Evolutionary conservation across 2,797 vertebrate genomes (phyloP), one percentile per base, ranked within the genome.

Genomic region (Enteromius anoplus): DNA sequence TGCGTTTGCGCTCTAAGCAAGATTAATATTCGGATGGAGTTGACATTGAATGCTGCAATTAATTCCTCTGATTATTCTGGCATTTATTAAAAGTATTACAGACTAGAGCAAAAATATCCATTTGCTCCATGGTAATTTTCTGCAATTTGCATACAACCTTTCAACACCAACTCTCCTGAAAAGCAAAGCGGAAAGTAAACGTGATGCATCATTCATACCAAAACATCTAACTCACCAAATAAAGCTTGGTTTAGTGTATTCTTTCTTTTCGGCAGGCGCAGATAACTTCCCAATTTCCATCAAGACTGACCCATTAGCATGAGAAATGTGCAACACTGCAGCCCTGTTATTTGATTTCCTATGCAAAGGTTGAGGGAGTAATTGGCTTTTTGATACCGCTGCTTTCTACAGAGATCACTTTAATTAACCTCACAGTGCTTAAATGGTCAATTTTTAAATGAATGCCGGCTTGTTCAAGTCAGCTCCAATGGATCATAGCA

Each of bases 71-170:
- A 87, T 89, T 90, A 91, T 91, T 92, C 87, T 89, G 88, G 82
- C 90, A 90, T 93, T 92, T 90, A 91, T 92, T 91, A 88, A 88
- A 91, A 92, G 90, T 87, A 88, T 91, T 88, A 90, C 58, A 17
- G 86, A 49, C 76, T 34, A 83, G 85, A 82, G 87, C 85, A 85
- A 86, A 75, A 89, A 89, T 84, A 89, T 84, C 29, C 45, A 79
- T 88, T 88, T 83, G 69, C 71, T 84, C 70, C 79, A 66, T 69
- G 70, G 84, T 76, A 87, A 90, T 89, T 90, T 87, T 42, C 79
- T 60, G 55, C 47, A 75, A 84, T 82, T 90, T 84, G 80, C 84
- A 76, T 76, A 45, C 71, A 89, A 89, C 85, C 82, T 89, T 89
- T 87, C 82, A 82, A 75, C 60, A 85, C 68, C 78, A 64, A 83